Conservation (phyloP, 2,797 vertebrate genomes). For the Rhyacichthys aspro region DNA sequence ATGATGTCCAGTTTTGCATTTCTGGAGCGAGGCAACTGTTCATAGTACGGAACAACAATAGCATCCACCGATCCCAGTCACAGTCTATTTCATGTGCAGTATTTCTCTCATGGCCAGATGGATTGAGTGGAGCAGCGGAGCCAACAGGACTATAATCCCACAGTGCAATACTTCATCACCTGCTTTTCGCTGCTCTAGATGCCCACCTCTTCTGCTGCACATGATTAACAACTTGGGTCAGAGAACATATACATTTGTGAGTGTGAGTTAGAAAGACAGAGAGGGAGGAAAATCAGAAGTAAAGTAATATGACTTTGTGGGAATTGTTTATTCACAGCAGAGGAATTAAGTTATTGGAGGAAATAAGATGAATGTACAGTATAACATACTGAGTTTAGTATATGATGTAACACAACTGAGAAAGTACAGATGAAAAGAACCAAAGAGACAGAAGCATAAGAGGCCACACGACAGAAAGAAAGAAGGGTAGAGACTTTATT, state of each 20-base stretch:
- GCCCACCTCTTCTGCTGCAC: constrained; percentile 9
- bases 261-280: neutral
- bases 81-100: constrained; percentile 37
- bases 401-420: neutral
- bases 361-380: constrained; percentile 7
- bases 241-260: constrained; percentile 8
- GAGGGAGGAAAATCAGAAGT: constrained; percentile 10
- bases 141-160: constrained; percentile 58
- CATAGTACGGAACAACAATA: constrained; percentile 21
- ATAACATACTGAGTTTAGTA: constrained; percentile 12
- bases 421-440: neutral
- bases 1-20: neutral
- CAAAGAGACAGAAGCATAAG: neutral
- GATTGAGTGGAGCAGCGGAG: constrained; percentile 40
- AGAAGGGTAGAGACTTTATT: constrained; percentile 10
- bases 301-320: constrained; percentile 11
- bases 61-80: constrained; percentile 29
- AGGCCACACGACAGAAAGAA: constrained; percentile 9
- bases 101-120: constrained; percentile 46
- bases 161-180: constrained; percentile 34
- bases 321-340: constrained; percentile 4
- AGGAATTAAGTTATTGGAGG: constrained; percentile 15
- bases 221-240: constrained; percentile 38
- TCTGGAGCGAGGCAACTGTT: constrained; percentile 3
- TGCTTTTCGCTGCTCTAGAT: constrained; percentile 38